Conservation (phyloP, 2,797 vertebrate species). For the Morelia viridis region DNA sequence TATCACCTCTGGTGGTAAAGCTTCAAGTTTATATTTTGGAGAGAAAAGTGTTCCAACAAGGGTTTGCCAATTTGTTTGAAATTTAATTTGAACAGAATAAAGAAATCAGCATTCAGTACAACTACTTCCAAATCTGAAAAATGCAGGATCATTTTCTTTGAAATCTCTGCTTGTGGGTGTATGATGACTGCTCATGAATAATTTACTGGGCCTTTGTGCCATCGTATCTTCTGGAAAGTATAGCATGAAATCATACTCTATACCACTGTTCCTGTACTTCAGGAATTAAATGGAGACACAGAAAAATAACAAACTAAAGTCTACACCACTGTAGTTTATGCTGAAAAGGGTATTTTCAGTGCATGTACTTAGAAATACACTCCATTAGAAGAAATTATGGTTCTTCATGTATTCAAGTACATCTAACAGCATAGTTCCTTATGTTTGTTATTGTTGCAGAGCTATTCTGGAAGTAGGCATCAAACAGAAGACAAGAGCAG, state of each 20-base stretch:
- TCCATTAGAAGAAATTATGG: neutral
- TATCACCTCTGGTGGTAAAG: neutral
- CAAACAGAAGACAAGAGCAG: neutral
- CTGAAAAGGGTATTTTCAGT: neutral
- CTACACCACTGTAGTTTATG: neutral
- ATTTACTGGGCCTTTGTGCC: neutral
- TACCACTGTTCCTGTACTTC: neutral
- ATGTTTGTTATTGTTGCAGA: neutral
- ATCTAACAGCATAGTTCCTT: no score
- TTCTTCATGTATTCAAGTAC: neutral
- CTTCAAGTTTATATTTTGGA: neutral
- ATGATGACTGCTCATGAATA: neutral
- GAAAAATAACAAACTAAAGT: neutral
- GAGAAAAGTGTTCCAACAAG: slow-evolving; percentile 2
- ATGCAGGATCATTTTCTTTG: slow-evolving; percentile 7
- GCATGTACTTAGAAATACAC: neutral
- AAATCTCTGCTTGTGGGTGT: neutral
- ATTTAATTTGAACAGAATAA: slow-evolving; percentile 35
- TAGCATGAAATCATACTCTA: neutral
- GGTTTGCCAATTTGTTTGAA: neutral
- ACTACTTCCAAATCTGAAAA: slow-evolving; percentile 27
- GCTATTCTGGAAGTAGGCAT: neutral
- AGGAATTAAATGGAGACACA: neutral
- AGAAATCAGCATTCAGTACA: slow-evolving; percentile 1
- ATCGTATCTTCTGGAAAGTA: neutral